Base-by-base conservation (phyloP, 2,888 invertebrate species). In the Apoderus coryli region DNA sequence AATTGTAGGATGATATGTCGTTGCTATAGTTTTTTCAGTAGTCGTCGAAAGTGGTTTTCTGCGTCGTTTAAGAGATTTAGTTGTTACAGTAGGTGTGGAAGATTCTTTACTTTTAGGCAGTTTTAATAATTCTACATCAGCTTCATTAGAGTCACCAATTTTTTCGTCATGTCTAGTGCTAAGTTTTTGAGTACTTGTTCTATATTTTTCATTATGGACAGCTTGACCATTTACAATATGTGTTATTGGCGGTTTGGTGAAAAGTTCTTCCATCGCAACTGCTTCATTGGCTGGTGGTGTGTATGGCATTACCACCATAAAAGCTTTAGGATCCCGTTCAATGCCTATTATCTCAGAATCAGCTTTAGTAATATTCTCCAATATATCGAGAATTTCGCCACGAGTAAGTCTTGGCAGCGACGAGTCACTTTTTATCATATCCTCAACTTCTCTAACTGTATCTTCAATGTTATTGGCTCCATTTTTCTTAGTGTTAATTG, bases 301-400 rank as follows among this genome's bases (percentile, higher is more conserved):
- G 69, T 69, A 74, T 0, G 78, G 76, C 41, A 76, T 54, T 1
- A 77, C 77, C 0, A 76, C 67, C 66, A 70, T 72, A 10, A 77
- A 50, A 1, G 72, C 67, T 41, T 63, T 59, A 19, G 65, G 54
- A 14, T 54, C 52, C 25, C 61, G 50, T 1, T 50, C 50, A 22
- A 23, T 15, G 15, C n/a, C n/a, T n/a, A n/a, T n/a, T n/a, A n/a
- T n/a, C 2, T 24, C 35, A 25, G 42, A 29, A 42, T 70, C 69
- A 46, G 63, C 61, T 33, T 61, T 58, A 35, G 67, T 65, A 29
- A 78, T 72, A 41, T 79, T 76, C 39, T 72, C 67, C 4, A 78
- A 53, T 10, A 78, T 62, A 38, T 69, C 66, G 14, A 78, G 52
- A 36, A 78, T 77, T 48, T 79, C 72, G 5, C 67, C 65, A 44